Evolutionary conservation across 2,797 vertebrate species (phyloP).

Genomic region (Thripadectes ignobilis): DNA sequence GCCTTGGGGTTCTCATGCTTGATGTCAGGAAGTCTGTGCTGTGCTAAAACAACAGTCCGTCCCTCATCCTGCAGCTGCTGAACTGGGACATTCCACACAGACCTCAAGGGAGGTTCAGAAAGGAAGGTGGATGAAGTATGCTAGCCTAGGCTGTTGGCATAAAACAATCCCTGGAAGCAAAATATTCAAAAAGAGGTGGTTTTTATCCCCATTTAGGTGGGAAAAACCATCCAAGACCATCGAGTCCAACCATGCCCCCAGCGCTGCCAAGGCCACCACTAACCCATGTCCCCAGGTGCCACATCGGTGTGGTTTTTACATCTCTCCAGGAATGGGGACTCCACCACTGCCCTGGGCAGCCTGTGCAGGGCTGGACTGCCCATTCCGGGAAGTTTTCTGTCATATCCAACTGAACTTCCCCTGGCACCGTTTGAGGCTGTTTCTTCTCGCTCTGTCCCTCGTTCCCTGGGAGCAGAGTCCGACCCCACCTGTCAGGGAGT

Average conservation of each 20-base stretch:
- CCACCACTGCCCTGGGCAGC: background rate
- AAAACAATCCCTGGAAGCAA: background rate
- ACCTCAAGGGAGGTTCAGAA: background rate
- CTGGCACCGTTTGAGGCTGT: background rate
- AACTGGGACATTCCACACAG: accelerated
- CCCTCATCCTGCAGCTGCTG: accelerated
- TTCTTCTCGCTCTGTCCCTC: background rate
- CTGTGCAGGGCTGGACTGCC: background rate
- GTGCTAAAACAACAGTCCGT: accelerated
- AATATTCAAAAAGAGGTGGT: background rate
- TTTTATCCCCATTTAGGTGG: background rate
- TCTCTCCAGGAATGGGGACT: background rate
- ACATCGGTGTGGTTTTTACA: background rate
- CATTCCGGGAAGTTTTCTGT: background rate
- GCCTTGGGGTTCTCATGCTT: background rate
- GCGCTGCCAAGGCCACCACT: background rate
- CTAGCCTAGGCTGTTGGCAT: background rate
- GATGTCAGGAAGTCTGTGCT: accelerated
- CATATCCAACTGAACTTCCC: background rate
- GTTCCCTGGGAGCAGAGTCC: background rate
- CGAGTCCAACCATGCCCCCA: background rate
- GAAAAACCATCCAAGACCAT: background rate
- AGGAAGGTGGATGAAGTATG: accelerated
- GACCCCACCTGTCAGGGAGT: background rate
- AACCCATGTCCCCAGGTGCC: background rate